Conservation (phyloP, 2,113 vertebrate genomes). For the Periophthalmodon schlosseri region DNA sequence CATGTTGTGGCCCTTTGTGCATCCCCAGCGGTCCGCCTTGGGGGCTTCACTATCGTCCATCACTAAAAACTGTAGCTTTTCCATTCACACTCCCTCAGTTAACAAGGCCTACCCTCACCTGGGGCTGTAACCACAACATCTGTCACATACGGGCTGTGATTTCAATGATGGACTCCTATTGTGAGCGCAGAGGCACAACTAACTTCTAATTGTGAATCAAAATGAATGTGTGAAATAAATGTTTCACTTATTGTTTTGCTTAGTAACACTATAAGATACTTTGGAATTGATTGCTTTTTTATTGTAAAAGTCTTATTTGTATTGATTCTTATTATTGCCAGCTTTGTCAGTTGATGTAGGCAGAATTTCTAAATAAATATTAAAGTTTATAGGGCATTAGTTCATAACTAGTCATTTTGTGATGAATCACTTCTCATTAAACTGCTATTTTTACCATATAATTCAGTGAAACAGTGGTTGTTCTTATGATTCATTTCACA, state of each 20-base stretch:
- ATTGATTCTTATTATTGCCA: not conserved
- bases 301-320: not conserved
- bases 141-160: not conserved
- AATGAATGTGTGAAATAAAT: not conserved
- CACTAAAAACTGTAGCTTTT: conserved; percentile 59
- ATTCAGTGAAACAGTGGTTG: too few relatives aligned
- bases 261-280: not conserved
- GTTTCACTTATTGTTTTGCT: not conserved
- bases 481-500: too few relatives aligned
- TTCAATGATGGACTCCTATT: not conserved
- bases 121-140: conserved; percentile 55
- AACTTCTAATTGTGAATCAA: not conserved
- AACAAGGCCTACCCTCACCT: conserved; percentile 54
- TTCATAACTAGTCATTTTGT: not conserved
- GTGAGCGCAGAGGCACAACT: not conserved
- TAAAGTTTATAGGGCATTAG: not conserved
- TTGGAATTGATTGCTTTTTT: not conserved
- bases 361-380: not conserved
- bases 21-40: conserved; percentile 53
- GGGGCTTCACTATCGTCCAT: conserved; percentile 33
- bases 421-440: not conserved
- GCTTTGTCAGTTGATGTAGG: not conserved
- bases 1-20: conserved; percentile 68
- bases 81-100: conserved; percentile 56
- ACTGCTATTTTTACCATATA: not conserved